Evolutionary conservation across 2,797 vertebrate species (phyloP).

Genomic region (Mycteria americana): DNA sequence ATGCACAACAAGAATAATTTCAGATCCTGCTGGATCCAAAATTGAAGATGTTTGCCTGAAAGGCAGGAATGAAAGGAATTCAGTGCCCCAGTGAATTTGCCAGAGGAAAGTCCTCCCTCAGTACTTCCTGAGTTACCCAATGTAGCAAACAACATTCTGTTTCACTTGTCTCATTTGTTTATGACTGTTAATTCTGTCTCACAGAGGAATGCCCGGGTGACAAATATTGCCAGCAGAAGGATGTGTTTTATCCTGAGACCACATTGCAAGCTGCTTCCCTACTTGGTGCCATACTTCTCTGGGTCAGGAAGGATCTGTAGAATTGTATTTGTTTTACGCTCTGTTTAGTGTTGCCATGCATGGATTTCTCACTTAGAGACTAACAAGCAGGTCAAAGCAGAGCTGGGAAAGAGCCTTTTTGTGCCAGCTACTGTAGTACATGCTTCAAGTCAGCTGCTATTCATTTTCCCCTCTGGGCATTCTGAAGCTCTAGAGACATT

Average conservation of each 20-base stretch:
- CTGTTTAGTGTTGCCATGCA: not conserved
- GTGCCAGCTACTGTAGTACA: not conserved
- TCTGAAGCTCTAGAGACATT: not conserved
- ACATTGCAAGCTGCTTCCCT: not conserved
- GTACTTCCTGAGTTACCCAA: not conserved
- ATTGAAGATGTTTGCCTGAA: not conserved
- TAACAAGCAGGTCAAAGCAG: not conserved
- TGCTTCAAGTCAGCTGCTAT: not conserved
- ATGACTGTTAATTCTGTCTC: not conserved
- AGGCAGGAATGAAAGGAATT: not conserved
- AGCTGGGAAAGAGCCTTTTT: not conserved
- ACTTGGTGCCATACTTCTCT: not conserved
- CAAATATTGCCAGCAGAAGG: not conserved
- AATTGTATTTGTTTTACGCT: not conserved
- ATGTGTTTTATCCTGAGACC: not conserved
- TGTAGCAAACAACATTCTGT: not conserved
- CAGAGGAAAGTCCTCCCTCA: not conserved
- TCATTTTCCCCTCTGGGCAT: not conserved
- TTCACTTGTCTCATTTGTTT: not conserved
- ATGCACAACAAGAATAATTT: accelerated
- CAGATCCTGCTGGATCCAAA: not conserved
- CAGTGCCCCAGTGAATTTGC: not conserved
- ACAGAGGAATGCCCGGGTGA: not conserved
- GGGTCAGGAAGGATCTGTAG: not conserved
- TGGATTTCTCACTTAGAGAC: not conserved